A percentile compares a stretch with the other conserved stretches of the same genome.
Conservation (phyloP, 92 coral and sea anemone species). For the Heliopora coerulea region DNA sequence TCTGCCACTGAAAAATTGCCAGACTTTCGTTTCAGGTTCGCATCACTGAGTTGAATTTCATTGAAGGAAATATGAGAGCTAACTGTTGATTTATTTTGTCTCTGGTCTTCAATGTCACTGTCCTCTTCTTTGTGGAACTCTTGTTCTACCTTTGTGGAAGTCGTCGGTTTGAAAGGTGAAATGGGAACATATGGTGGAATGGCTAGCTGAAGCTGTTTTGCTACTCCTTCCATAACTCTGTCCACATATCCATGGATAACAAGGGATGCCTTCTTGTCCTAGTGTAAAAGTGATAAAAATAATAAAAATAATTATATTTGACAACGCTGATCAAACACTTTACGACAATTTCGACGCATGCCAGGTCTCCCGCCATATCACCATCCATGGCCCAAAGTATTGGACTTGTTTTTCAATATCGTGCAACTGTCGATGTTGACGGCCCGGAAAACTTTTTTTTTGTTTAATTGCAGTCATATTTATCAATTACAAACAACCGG, state of each 20-base stretch:
- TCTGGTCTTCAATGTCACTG: background rate
- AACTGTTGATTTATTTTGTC: background rate
- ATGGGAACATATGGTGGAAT: constrained; percentile 57
- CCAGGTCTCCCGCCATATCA: no score
- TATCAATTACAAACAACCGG: no score
- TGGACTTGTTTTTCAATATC: no score
- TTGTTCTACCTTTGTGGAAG: background rate
- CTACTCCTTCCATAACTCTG: constrained; percentile 72
- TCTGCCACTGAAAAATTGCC: background rate
- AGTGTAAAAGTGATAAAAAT: background rate
- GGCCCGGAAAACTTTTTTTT: no score
- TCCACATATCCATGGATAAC: constrained; percentile 88
- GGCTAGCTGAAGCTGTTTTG: constrained; percentile 60
- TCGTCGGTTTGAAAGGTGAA: constrained; percentile 12
- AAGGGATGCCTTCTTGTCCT: constrained; percentile 96
- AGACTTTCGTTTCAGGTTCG: background rate
- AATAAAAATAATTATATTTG: background rate
- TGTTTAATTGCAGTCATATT: no score
- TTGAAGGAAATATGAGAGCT: background rate
- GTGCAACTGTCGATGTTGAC: no score
- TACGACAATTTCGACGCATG: no score
- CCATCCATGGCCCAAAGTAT: no score
- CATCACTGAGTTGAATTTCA: background rate
- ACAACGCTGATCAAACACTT: no score
- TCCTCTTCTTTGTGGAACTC: background rate